phyloP scores from a whole-genome alignment of 2,113 vertebrate genomes.

The Leptobrachium ailaonicum region DNA sequence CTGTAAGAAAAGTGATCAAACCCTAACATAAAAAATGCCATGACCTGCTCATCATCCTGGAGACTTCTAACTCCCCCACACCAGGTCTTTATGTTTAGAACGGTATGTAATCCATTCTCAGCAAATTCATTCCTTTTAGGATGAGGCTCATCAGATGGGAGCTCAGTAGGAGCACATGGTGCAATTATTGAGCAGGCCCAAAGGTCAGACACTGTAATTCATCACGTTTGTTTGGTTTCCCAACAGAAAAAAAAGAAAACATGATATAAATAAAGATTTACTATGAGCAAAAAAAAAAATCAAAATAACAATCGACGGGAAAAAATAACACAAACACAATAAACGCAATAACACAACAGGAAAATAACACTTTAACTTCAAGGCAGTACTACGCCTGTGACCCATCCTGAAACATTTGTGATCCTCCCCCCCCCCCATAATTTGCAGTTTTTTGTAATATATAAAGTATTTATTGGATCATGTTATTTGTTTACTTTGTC shows the following conservation, averaged over 20 bases:
- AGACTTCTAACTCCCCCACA: constrained; percentile 25
- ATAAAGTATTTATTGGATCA: too few species aligned
- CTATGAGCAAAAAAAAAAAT: background rate
- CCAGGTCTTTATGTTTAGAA: constrained; percentile 19
- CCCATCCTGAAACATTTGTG: too few species aligned
- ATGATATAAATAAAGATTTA: constrained; percentile 12
- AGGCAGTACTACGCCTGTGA: too few species aligned
- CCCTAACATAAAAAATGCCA: constrained; percentile 1
- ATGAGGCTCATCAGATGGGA: constrained; percentile 34
- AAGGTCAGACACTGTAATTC: constrained; percentile 39
- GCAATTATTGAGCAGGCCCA: constrained; percentile 38
- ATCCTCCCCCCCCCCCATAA: too few species aligned
- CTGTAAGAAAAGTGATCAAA: background rate
- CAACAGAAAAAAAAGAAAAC: constrained; percentile 3
- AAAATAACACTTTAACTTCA: too few species aligned
- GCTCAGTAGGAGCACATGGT: constrained; percentile 26
- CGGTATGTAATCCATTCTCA: constrained; percentile 12
- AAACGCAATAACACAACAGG: too few species aligned
- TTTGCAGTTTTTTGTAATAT: too few species aligned
- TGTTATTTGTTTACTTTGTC: too few species aligned
- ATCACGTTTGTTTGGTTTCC: constrained; percentile 33
- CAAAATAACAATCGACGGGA: too few species aligned
- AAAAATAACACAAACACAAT: too few species aligned
- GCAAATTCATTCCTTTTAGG: constrained; percentile 20
- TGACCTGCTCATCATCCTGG: constrained; percentile 26